These are phyloP conservation scores for Varanus salvator DNA, from an alignment of 2,113 vertebrate genomes.

Conservation along the genomic window DNA sequence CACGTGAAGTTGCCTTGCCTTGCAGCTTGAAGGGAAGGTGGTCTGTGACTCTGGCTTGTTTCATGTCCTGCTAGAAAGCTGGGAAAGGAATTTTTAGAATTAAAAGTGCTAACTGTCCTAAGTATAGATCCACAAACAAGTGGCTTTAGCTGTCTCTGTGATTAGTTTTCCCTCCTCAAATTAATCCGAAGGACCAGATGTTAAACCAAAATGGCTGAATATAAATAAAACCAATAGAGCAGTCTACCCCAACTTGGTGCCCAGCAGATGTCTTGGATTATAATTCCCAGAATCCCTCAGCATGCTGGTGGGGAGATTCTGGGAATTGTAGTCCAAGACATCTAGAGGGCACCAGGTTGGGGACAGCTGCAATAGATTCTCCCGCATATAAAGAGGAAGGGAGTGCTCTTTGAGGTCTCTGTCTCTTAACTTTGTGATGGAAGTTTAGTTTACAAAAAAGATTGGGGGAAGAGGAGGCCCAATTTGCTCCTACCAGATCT, in stretches of 20 bases:
- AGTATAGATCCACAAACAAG: conserved; percentile 10
- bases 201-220: neutral
- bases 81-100: conserved; percentile 7
- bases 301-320: no score
- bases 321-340: no score
- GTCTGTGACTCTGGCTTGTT: neutral
- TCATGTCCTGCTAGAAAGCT: neutral
- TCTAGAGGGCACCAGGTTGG: no score
- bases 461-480: neutral
- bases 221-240: neutral
- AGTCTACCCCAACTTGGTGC: no score
- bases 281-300: no score
- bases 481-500: neutral
- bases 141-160: conserved; percentile 5
- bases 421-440: neutral
- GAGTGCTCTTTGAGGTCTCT: neutral
- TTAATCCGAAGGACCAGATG: conserved; percentile 20
- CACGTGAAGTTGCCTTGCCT: neutral
- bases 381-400: neutral
- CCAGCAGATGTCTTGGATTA: no score
- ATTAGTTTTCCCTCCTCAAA: neutral
- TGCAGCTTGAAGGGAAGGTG: neutral
- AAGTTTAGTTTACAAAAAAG: neutral
- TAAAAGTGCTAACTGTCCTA: conserved; percentile 20
- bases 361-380: neutral